These are phyloP conservation scores for Anoura caudifer DNA, from an alignment of 2,113 vertebrate species.

Conservation along the genomic window DNA sequence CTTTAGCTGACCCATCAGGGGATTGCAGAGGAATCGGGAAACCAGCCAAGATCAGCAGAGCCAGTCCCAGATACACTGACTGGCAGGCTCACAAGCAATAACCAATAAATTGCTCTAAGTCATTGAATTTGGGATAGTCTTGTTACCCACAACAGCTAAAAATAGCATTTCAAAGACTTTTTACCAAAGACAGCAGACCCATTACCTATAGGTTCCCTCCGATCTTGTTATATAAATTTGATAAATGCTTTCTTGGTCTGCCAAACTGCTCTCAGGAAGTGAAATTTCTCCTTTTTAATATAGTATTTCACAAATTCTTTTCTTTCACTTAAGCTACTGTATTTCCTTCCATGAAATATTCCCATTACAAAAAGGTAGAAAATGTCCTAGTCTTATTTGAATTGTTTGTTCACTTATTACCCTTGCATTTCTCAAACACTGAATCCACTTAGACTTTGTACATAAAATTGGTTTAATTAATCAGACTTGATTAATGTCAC, in stretches of 20 bases:
- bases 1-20: neutral
- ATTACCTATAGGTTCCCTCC: neutral
- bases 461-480: constrained; percentile 18
- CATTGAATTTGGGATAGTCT: neutral
- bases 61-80: neutral
- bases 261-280: neutral
- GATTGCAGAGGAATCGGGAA: neutral
- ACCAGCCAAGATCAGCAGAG: neutral
- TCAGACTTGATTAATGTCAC: constrained; percentile 2
- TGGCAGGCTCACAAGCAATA: neutral
- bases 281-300: neutral
- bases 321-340: neutral
- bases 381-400: neutral
- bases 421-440: neutral
- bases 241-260: neutral
- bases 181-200: neutral
- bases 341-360: neutral
- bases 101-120: neutral
- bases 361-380: neutral
- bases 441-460: neutral
- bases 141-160: neutral
- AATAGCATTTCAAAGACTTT: neutral
- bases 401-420: neutral
- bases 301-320: neutral
- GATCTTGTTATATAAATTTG: neutral